Percentiles rank a stretch among this genome's conserved stretches.
Evolutionary conservation across 2,113 vertebrate genomes (phyloP).

Genomic region (Cyanistes caeruleus): DNA sequence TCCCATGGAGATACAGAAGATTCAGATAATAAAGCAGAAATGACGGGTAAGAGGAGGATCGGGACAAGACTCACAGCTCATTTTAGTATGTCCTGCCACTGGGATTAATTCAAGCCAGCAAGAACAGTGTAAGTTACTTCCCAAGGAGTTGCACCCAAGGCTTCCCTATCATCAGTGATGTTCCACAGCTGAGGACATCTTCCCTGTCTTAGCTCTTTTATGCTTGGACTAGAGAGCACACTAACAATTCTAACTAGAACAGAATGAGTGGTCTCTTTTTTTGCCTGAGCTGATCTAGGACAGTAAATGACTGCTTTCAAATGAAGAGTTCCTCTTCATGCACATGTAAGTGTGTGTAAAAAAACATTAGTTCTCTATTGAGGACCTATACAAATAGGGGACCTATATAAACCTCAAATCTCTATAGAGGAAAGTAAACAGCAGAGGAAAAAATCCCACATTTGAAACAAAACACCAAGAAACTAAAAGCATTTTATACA

Average conservation of each 20-base stretch:
- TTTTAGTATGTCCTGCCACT: not conserved
- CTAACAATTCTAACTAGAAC: not conserved
- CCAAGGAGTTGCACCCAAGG: not conserved
- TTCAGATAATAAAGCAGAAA: not conserved
- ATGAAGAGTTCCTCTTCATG: not conserved
- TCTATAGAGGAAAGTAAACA: not conserved
- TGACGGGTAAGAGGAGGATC: not conserved
- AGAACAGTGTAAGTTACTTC: not conserved
- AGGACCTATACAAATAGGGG: not conserved
- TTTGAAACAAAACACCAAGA: not conserved
- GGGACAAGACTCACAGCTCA: not conserved
- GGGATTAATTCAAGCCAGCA: not conserved
- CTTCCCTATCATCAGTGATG: not conserved
- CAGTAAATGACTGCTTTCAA: not conserved
- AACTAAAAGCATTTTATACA: not conserved
- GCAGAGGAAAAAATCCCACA: not conserved
- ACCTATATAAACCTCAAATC: not conserved
- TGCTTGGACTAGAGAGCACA: accelerated
- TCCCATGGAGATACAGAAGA: not conserved
- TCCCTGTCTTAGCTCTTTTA: not conserved
- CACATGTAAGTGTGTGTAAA: accelerated
- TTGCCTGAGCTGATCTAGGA: not conserved
- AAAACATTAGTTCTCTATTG: not conserved
- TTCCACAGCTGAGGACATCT: not conserved
- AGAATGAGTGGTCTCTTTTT: not conserved